Conservation (phyloP, 2,888 invertebrate genomes). For the Altica lythri region DNA sequence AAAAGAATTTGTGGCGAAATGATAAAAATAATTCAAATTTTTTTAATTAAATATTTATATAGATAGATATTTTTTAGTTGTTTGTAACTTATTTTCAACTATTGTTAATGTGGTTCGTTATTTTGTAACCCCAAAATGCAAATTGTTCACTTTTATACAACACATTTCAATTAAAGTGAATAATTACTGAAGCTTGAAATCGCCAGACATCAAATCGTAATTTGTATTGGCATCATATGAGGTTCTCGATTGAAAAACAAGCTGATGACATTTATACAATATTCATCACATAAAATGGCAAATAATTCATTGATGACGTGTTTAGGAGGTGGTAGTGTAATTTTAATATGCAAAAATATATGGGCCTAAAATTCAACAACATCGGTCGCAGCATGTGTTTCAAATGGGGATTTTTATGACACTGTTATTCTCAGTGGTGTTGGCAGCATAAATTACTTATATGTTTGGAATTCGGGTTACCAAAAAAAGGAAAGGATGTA, state of each 20-base stretch:
- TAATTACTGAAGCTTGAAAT: not conserved
- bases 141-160: no score
- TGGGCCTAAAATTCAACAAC: conserved; percentile 4
- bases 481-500: no score
- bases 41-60: no score
- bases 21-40: no score
- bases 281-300: conserved; percentile 3
- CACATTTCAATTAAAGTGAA: not conserved
- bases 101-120: no score
- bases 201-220: not conserved
- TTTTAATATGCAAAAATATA: conserved; percentile 3
- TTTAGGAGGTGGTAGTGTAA: not conserved
- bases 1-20: no score
- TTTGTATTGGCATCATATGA: conserved; percentile 1
- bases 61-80: no score
- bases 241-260: not conserved
- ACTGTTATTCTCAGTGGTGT: not conserved
- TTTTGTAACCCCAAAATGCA: no score
- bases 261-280: conserved; percentile 1
- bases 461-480: no score
- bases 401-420: conserved; percentile 24
- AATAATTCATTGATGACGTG: conserved; percentile 2
- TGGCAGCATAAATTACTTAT: no score
- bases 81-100: no score
- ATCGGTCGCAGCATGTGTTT: conserved; percentile 27